These are phyloP conservation scores for Sebastes taczanowskii DNA, from an alignment of 2,797 vertebrate species.

Conservation along the genomic window DNA sequence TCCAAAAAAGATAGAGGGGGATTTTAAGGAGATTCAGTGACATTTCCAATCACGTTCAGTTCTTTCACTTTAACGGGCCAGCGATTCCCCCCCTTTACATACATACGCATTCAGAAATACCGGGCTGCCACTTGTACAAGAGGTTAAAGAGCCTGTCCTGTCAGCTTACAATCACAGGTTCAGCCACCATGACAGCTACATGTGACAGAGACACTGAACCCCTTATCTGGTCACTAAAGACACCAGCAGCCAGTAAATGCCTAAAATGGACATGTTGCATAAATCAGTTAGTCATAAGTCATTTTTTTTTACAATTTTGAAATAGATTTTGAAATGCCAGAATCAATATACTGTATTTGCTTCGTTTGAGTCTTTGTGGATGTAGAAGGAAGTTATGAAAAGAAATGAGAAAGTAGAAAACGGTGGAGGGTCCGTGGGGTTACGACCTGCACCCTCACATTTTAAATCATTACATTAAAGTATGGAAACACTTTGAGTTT, in stretches of 20 bases:
- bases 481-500: too few species aligned
- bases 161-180: constrained; percentile 27
- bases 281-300: not conserved
- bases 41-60: constrained; percentile 57
- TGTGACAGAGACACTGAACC: constrained; percentile 12
- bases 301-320: too few species aligned
- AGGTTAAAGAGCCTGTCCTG: constrained; percentile 35
- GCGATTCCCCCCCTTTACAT: not conserved
- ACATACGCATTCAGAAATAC: constrained; percentile 18
- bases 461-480: too few species aligned
- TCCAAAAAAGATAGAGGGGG: not conserved
- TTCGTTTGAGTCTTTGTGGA: too few species aligned
- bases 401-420: too few species aligned
- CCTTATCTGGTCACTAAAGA: not conserved
- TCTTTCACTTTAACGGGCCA: constrained; percentile 31
- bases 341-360: too few species aligned
- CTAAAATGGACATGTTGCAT: not conserved
- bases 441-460: too few species aligned
- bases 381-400: too few species aligned
- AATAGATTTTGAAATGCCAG: accelerated
- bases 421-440: too few species aligned
- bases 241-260: not conserved
- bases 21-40: constrained; percentile 47
- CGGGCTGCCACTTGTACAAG: constrained; percentile 23
- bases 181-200: constrained; percentile 1